Base-by-base conservation (phyloP, 2,113 vertebrate genomes). In the Calyptomena viridis region DNA sequence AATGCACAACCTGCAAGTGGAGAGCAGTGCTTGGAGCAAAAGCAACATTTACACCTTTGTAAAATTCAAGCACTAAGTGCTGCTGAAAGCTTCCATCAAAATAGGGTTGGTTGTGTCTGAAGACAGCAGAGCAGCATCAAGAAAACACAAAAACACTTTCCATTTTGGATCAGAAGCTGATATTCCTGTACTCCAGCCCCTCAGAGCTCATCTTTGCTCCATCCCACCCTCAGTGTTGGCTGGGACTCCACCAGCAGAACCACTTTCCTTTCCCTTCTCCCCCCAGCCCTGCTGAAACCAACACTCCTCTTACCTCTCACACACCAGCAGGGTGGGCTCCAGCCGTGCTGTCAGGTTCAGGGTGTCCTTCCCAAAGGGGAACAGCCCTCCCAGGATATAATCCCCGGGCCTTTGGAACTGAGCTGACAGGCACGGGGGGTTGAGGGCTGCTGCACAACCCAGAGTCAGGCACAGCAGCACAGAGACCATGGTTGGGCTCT, bases 381-480 rank as follows among this genome's bases (percentile, higher is more conserved):
- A 99, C 7, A 99, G 96, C 5, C 99, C 99, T 2, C 99, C 99
- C 2, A 99, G 90, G 63, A 98, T n/a, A 1, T 98, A 98, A 87
- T 99, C 98, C 4, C 99, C 99, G 0, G 96, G 60, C 25, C 96
- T 92, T 9, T 33, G 93, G 75, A 99, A 98, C 89, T 98, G 98
- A 30, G 31, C 87, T 0, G 97, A 97, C 1, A 98, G 68, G 96
- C 98, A 81, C 58, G 91, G 68, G 82, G 97, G 79, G 79, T 96
- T 6, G 59, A 20, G 86, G 90, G 98, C 97, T 92, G 97, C 13
- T 16, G 91, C 37, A 0, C n/a, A 58, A 17, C 60, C 71, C 5
- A 69, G 33, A 40, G 53, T 56, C 76, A 12, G 2, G 39, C 49
- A 37, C 21, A 33, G 79, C 66, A 92, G 62, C 39, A 93, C 13